Evolutionary conservation across 2,113 vertebrate species (phyloP).

Genomic region (Zonotrichia leucophrys): DNA sequence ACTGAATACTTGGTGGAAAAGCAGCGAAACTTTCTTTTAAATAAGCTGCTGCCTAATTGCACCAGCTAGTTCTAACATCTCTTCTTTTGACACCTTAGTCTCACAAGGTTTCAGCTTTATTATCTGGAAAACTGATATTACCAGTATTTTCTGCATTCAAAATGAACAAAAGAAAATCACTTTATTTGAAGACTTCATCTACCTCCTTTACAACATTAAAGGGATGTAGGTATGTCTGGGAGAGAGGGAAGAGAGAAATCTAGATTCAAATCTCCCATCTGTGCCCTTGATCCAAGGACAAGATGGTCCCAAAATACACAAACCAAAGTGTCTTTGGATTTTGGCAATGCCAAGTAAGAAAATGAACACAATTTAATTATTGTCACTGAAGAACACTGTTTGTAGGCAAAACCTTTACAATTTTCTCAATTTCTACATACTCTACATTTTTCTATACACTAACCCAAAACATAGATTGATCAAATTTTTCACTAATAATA

Average conservation of each 20-base stretch:
- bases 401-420: neutral
- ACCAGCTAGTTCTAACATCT: neutral
- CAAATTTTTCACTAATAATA: neutral
- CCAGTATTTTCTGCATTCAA: neutral
- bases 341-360: neutral
- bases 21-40: neutral
- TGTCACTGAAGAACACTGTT: neutral
- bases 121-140: neutral
- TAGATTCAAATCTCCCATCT: neutral
- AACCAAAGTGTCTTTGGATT: neutral
- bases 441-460: neutral
- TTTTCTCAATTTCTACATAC: neutral
- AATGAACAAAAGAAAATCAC: neutral
- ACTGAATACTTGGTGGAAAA: neutral
- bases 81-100: neutral
- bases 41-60: neutral
- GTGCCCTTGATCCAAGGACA: neutral
- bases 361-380: neutral
- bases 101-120: constrained; percentile 3
- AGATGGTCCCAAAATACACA: neutral
- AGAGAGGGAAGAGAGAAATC: neutral
- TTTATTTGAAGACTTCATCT: neutral
- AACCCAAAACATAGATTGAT: neutral
- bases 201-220: neutral
- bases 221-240: neutral